Evolutionary conservation across 2,888 invertebrate species (phyloP), one percentile per base, ranked within the genome.

Genomic region (Anorthoa munda): DNA sequence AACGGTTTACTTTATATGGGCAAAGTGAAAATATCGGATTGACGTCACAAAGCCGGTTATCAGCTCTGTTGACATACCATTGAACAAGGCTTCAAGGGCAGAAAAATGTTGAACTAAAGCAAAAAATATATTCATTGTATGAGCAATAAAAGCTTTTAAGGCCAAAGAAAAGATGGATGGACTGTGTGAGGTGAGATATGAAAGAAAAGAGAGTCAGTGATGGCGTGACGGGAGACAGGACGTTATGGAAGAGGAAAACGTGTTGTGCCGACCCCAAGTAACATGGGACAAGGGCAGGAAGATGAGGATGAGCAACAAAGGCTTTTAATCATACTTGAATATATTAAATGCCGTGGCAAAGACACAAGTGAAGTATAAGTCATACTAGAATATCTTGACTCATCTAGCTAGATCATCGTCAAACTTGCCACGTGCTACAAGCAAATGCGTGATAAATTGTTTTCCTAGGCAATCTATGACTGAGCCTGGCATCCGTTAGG

Each of bases 11-110:
- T 17, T 21, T n/a, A 13, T 26, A 46, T 4, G 17, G 31, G 45
- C 46, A 61, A 58, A 63, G 55, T 58, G 53, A 79, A 81, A 77
- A 77, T 68, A 69, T 21, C 12, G n/a, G 17, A 50, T 21, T 76
- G 64, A 67, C 65, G 66, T 76, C 71, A 76, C 59, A 59, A 18
- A 50, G 63, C 65, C 21, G 50, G 75, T 60, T 56, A 48, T 51
- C 39, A 58, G 46, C 51, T 64, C 56, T 66, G 55, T 72, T 75
- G 58, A 66, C 31, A 50, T 50, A 50, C 46, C 11, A 65, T 65
- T 81, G 50, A 53, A 51, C 18, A 31, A 50, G 39, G 4, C 53
- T 55, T 69, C 26, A 68, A 68, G 73, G 68, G 12, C 58, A 73
- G 64, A 65, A 50, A 59, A 72, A 60, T 53, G 48, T 15, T 65